Evolutionary conservation across 2,113 vertebrate genomes (phyloP), one percentile per base, ranked within the genome.

Genomic region (Lamprologus ornatipinnis): DNA sequence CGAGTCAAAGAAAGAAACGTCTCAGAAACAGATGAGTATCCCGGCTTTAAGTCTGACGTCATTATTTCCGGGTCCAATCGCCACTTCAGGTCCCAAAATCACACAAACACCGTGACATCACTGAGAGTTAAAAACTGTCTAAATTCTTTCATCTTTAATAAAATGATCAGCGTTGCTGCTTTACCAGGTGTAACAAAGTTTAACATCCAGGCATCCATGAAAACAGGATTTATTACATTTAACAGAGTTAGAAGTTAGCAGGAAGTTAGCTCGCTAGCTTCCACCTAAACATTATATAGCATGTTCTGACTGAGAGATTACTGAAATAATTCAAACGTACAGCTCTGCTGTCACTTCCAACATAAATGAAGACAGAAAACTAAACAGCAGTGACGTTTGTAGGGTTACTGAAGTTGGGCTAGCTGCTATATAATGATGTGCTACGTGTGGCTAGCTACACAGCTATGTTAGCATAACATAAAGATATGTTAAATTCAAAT

Each of bases 281-380:
- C 54, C 11, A 55, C 0, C 54, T 26, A 13, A 55, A 7, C 54
- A 26, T 55, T 3, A 55, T 3, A 0, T 14, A 55, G 0, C 21
- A 55, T 14, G 5, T 55, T 14, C 0, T 23, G n/a, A 54, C 21
- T 13, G 21, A 55, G 11, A 55, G 6, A 23, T 7, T 55, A 0
- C 1, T 55, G 0, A 55, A 23, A 23, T 0, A 23, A 55, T 1
- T 7, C 0, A 55, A 0, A 55, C 0, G 4, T 7, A 23, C 21
- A 55, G 21, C 53, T 55, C 6, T 54, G 53, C 0, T 54, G 0
- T 4, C 53, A 54, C 10, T 0, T 23, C n/a, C 6, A 6, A 2
- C 53, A 54, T 54, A 0, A 54, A 54, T 54, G 10, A 54, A 54
- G n/a, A 54, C n/a, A 54, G 1, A 0, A 53, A 53, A 54, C n/a